Conservation (phyloP, 1,140 invertebrate genomes). For the Diorhabda elongata region DNA sequence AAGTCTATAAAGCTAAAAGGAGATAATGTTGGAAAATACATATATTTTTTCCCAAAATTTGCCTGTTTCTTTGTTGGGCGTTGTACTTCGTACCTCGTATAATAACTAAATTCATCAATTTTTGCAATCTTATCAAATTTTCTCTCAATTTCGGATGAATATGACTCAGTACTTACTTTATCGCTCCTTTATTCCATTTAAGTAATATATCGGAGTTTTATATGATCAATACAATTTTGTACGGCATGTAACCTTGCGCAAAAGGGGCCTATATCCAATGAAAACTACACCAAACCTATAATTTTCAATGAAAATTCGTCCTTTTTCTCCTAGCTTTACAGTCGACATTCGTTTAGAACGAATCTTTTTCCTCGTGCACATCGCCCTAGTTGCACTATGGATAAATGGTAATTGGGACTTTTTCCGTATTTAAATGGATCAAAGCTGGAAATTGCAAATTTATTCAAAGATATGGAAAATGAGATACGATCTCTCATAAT, state of each 20-base stretch:
- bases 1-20: too few species aligned
- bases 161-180: too few species aligned
- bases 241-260: not conserved
- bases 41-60: too few species aligned
- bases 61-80: too few species aligned
- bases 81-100: too few species aligned
- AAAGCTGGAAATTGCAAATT: not conserved
- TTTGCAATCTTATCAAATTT: too few species aligned
- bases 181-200: not conserved
- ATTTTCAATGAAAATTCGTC: not conserved
- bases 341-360: not conserved
- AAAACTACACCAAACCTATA: not conserved
- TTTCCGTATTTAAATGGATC: not conserved
- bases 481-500: too few species aligned
- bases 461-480: not conserved
- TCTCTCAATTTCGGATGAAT: too few species aligned
- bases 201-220: not conserved
- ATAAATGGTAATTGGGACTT: constrained; percentile 1
- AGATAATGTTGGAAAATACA: too few species aligned
- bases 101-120: too few species aligned
- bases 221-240: constrained; percentile 3
- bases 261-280: not conserved
- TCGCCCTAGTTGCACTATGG: not conserved
- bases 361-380: not conserved
- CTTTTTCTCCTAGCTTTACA: not conserved